Conservation (phyloP, 2,797 vertebrate species). For the Gallinago solitaria region DNA sequence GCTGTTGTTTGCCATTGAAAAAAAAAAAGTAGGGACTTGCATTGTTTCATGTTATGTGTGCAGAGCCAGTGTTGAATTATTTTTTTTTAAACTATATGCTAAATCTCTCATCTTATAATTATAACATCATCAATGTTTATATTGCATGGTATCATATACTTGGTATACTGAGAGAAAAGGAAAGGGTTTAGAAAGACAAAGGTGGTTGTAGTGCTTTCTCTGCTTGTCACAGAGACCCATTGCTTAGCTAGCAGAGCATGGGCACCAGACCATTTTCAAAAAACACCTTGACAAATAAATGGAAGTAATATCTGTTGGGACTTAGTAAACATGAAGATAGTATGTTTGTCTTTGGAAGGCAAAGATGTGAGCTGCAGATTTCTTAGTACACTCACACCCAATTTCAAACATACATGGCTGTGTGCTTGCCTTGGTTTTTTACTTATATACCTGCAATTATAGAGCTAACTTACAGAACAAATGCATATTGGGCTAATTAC, state of each 20-base stretch:
- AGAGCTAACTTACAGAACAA: neutral
- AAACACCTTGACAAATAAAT: neutral
- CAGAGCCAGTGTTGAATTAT: neutral
- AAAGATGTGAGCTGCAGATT: neutral
- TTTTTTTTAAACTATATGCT: neutral
- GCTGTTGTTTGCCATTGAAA: neutral
- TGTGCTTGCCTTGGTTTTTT: neutral
- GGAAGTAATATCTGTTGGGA: neutral
- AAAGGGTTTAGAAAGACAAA: neutral
- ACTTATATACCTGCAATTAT: neutral
- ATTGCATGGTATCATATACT: accelerated
- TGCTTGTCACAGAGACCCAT: neutral
- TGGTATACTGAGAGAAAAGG: neutral
- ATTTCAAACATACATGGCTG: neutral
- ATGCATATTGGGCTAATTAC: neutral
- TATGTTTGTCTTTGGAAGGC: neutral
- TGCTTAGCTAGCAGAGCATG: neutral
- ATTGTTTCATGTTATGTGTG: neutral
- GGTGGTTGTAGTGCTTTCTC: neutral
- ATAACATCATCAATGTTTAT: neutral
- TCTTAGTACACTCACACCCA: neutral
- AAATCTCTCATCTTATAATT: neutral
- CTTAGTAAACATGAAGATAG: neutral
- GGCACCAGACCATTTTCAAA: neutral
- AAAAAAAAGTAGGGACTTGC: neutral